Base-by-base conservation (phyloP, 1,140 invertebrate genomes). In the Pogonomyrmex californicus region DNA sequence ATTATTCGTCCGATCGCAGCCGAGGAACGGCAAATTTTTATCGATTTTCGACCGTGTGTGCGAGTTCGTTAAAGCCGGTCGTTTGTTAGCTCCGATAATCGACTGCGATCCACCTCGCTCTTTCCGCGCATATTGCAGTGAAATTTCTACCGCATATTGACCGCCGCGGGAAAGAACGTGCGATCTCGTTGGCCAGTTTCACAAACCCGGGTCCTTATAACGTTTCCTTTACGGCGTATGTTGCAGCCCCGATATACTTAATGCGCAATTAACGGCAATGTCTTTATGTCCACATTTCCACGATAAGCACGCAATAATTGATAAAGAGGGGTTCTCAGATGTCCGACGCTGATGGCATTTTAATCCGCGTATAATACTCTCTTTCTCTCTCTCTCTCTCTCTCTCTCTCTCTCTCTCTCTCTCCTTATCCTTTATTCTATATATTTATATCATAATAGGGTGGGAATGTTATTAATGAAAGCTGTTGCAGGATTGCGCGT, bases 41-140 rank as follows among this genome's bases (percentile, higher is more conserved):
- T 76, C 70, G 86, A 76, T 73, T 14, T 36, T 6, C 63, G 17
- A 33, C n/a, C 30, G 54, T 66, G 14, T 10, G 41, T 38, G 54
- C 17, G 68, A 66, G 49, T 81, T 77, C 44, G 83, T 86, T 87
- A 86, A 86, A 86, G 23, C 62, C 36, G n/a, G 51, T 77, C 33
- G 60, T 87, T 87, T 62, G 83, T 87, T 87, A 87, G 63, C 83
- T 87, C 7, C 54, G 47, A 68, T 86, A 86, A 87, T 86, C 62
- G 68, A 5, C 68, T n/a, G 33, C 4, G 56, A 54, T 51, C 44
- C 63, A 68, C 54, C 83, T 41, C 23, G 36, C 4, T 66, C 82
- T 60, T 62, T 73, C 10, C 17, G 33, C 17, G 33, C 63, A 78
- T 66, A 17, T 87, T 54, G 38, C 83, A 66, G 62, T 68, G 62